Evolutionary conservation across 2,888 invertebrate species (phyloP).

Genomic region (Liopterus haemorrhoidalis): DNA sequence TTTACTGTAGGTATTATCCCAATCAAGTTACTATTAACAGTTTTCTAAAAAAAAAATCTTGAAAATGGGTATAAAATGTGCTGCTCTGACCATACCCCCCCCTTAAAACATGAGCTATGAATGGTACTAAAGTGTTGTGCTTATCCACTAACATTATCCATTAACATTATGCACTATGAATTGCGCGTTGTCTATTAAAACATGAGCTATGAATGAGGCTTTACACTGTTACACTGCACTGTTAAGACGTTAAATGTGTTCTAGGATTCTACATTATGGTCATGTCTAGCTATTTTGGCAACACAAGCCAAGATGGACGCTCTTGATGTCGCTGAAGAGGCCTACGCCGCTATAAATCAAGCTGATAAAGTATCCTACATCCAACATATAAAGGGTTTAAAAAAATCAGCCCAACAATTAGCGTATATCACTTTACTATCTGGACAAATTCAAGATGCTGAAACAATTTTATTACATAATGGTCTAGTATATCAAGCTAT

Average conservation of each 20-base stretch:
- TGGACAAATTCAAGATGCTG: slow-evolving; percentile 64
- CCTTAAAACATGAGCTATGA: too few species aligned
- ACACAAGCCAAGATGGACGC: slow-evolving; percentile 69
- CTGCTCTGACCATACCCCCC: too few species aligned
- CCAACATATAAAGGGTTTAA: slow-evolving; percentile 66
- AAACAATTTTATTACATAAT: slow-evolving; percentile 63
- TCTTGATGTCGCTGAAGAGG: slow-evolving; percentile 86
- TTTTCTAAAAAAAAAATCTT: too few species aligned
- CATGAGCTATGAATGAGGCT: slow-evolving; percentile 26
- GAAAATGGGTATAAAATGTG: too few species aligned
- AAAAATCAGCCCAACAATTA: slow-evolving; percentile 53
- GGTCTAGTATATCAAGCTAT: slow-evolving; percentile 65
- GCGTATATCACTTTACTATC: slow-evolving; percentile 64
- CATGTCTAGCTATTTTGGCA: slow-evolving; percentile 87
- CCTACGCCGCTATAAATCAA: slow-evolving; percentile 85
- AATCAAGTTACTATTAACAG: too few species aligned
- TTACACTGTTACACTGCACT: not conserved
- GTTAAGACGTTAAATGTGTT: slow-evolving; percentile 41
- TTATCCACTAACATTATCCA: too few species aligned
- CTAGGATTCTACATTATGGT: slow-evolving; percentile 74
- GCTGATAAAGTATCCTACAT: slow-evolving; percentile 82
- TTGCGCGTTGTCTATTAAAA: too few species aligned
- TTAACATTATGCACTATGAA: too few species aligned
- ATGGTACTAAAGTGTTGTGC: too few species aligned
- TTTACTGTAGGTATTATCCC: too few species aligned